These are phyloP conservation scores for Epistrophe grossulariae DNA, from an alignment of 2,888 invertebrate genomes.

Conservation along the genomic window DNA sequence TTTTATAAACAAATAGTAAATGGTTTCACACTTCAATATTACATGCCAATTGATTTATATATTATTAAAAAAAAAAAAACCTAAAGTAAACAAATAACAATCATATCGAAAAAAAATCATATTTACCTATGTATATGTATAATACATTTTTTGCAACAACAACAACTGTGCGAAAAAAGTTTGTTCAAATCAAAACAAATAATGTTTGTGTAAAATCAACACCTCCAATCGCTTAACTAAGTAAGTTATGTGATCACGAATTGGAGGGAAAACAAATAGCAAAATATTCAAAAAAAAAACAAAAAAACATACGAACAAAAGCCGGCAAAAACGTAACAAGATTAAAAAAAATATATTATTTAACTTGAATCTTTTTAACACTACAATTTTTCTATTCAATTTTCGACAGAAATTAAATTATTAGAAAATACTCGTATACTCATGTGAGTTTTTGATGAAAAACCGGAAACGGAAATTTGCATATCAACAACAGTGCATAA, in stretches of 20 bases:
- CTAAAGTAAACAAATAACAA: constrained; percentile 25
- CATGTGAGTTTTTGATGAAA: constrained; percentile 13
- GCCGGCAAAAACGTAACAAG: constrained; percentile 44
- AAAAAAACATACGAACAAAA: constrained; percentile 7
- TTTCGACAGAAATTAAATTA: constrained; percentile 47
- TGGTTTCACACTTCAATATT: constrained; percentile 42
- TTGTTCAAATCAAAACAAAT: constrained; percentile 42
- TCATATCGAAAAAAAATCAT: constrained; percentile 11
- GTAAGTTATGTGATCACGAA: constrained; percentile 45
- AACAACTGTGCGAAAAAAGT: background rate
- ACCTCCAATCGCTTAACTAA: constrained; percentile 47
- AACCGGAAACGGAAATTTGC: constrained; percentile 64
- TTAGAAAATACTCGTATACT: constrained; percentile 30
- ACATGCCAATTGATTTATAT: constrained; percentile 36
- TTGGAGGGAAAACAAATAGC: constrained; percentile 37
- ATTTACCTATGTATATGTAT: no score
- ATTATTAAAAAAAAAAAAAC: constrained; percentile 3
- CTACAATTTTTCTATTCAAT: constrained; percentile 15
- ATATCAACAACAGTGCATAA: constrained; percentile 41
- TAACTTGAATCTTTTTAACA: constrained; percentile 13
- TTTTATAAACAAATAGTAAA: constrained; percentile 26
- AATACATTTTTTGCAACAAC: constrained; percentile 21
- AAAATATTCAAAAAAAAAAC: background rate
- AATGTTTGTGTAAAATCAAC: constrained; percentile 42
- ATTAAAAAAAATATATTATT: constrained; percentile 25